Evolutionary conservation across 35 echinoderm and acorn worm genomes (phyloP), one percentile per base, ranked within the genome.

Genomic region (Eucidaris tribuloides): DNA sequence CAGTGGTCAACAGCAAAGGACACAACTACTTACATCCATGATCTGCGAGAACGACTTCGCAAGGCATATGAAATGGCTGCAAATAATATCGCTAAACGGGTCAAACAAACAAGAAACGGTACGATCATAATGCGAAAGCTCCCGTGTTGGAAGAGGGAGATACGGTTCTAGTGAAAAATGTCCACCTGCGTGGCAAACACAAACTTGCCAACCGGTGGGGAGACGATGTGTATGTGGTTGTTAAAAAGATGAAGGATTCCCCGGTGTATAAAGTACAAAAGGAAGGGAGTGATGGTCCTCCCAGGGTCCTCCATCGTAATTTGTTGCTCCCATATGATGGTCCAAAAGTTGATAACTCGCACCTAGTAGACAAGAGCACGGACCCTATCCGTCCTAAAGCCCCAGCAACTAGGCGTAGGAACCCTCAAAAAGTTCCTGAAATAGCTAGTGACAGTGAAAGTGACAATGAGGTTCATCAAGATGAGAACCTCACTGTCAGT

Each of bases 121-220:
- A 81, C 2, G 52, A 81, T 39, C 1, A 37, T 35, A 56, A 41
- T 19, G 79, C 56, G n/a, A 82, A 45, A 34, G 79, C 39, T 17
- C 5, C 48, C 33, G 46, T 59, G 0, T 39, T 82, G 54, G 14
- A 34, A 31, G 11, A 42, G 22, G 54, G 79, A 20, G 79, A 82
- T 39, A 1, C 1, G 25, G 79, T 82, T 34, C 36, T 82, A 3
- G 79, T 82, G 2, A 82, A 82, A 15, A 66, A 82, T 65, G 79
- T 82, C 1, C 46, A 82, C 46, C 46, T 82, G 6, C 17, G 55
- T 22, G 79, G 79, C 2, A 82, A 82, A 22, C 79, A 27, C 27
- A 82, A 82, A 35, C 17, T 82, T 4, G 79, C 79, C 11, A 52
- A 82, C 18, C 17, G 55, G 3, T 82, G 79, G 79, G 4, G 55